Conservation (phyloP, 1,140 invertebrate genomes). For the Nephila pilipes region DNA sequence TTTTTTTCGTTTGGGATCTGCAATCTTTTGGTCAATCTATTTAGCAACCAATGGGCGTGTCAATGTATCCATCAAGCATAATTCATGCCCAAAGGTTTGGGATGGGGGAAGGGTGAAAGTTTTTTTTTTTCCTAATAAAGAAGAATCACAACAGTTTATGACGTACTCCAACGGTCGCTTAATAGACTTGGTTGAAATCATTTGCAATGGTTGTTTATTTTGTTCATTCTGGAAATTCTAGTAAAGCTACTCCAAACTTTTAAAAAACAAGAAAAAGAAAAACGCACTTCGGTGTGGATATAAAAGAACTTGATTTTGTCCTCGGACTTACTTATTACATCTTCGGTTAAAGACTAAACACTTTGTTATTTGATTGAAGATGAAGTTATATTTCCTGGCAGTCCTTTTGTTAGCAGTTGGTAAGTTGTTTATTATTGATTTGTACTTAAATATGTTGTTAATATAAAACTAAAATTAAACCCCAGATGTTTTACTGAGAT, state of each 20-base stretch:
- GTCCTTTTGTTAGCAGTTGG: conserved; percentile 52
- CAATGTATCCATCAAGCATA: conserved; percentile 4
- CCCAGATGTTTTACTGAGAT: too few relatives aligned
- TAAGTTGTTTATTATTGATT: background rate
- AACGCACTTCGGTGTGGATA: background rate
- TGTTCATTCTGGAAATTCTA: conserved; percentile 4
- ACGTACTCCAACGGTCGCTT: conserved; percentile 41
- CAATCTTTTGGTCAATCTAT: conserved; percentile 28
- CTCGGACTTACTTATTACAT: background rate
- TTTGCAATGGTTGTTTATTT: conserved; percentile 41
- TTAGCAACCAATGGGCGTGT: conserved; percentile 60
- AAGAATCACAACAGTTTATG: conserved; percentile 49
- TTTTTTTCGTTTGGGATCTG: conserved; percentile 18
- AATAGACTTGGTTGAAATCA: conserved; percentile 37
- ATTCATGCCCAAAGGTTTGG: background rate
- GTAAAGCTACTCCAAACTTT: background rate
- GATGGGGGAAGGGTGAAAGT: background rate
- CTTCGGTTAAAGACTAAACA: background rate
- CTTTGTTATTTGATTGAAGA: background rate
- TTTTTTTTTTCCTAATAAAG: conserved; percentile 26
- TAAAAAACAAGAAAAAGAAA: conserved; percentile 27
- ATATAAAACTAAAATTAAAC: background rate
- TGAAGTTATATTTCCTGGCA: conserved; percentile 25
- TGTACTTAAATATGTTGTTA: background rate
- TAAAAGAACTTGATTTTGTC: conserved; percentile 41